Evolutionary conservation across 2,113 vertebrate genomes (phyloP), one percentile per base, ranked within the genome.

Genomic region (Gyps fulvus): DNA sequence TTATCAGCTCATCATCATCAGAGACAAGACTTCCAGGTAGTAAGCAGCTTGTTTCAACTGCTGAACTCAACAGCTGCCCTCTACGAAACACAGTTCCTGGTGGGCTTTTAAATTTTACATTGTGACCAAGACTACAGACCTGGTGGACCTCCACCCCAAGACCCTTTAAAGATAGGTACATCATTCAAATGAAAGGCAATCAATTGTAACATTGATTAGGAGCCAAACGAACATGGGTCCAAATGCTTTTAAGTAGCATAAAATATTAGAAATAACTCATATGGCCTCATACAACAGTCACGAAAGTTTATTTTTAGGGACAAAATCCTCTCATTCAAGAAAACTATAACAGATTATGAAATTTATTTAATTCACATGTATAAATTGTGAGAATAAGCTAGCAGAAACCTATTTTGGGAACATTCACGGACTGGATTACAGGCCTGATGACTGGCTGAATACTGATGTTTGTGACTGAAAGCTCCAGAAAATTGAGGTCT

Each of bases 121-220:
- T 34, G 32, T 34, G 32, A 82, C 29, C 15, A 54, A 42, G 11
- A 76, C 31, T 38, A 84, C 16, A 84, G 47, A 69, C 9, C 31
- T 79, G 21, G 36, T 22, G 13, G 27, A 76, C 38, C 25, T 65
- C 42, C 18, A n/a, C 6, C 27, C 34, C 59, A 54, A 58, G 34
- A 63, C 5, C 11, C 9, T 45, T 29, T 31, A 42, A n/a, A 52
- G 7, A 21, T 1, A 21, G 6, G 22, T 20, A 27, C 0, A 1
- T 38, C 17, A 55, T 15, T 78, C 54, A 55, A 49, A 82, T 45
- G 25, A 52, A 77, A 84, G 67, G 22, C 36, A 65, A 74, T 49
- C 59, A 49, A 13, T 11, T 29, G 1, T 8, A 87, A 45, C 22
- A 34, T 16, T 36, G 26, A 57, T 8, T 63, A 82, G 47, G 32